Base-by-base conservation (phyloP, 2,888 invertebrate species). In the Epirrhoe tristata region DNA sequence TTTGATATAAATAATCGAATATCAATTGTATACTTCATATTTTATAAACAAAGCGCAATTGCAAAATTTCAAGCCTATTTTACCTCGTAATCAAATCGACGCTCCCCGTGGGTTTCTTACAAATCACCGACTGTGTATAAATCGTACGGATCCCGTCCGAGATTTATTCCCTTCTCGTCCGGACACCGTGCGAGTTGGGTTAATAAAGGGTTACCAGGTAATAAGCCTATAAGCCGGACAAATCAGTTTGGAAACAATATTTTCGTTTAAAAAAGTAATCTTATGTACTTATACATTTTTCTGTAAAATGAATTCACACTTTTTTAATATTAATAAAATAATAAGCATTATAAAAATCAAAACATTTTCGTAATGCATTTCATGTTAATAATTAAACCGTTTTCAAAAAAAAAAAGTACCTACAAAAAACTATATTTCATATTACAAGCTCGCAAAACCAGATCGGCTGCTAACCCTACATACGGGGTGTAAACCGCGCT, bases 71-170 rank as follows among this genome's bases (percentile, higher is more conserved):
- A 81, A 78, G 80, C 80, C 78, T 80, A 81, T 84, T 85, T 83
- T 81, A 81, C 74, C 72, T 68, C 79, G 78, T 82, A 84, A 85
- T 83, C 82, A 84, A 83, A 87, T 82, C 80, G 81, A 81, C 81
- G 83, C 78, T 84, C 86, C 85, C 86, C 69, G 75, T 80, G 81
- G 89, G 81, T 82, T 87, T 86, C 84, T 87, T 88, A 87, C 88
- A 88, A 88, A 88, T 90, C 87, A 88, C 86, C 85, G 84, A 85
- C 83, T 85, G 87, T 85, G 86, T 89, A 87, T 89, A 88, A 91
- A 91, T 88, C 88, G 88, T 81, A 79, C 79, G 73, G 77, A 81
- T 81, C 82, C 81, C 81, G 81, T 81, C 80, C 81, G 81, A 86
- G 87, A 89, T 89, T 89, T 90, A 89, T 90, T 81, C 85, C 80